phyloP scores from a whole-genome alignment of 2,797 vertebrate genomes.

The Catostomus latipinnis region DNA sequence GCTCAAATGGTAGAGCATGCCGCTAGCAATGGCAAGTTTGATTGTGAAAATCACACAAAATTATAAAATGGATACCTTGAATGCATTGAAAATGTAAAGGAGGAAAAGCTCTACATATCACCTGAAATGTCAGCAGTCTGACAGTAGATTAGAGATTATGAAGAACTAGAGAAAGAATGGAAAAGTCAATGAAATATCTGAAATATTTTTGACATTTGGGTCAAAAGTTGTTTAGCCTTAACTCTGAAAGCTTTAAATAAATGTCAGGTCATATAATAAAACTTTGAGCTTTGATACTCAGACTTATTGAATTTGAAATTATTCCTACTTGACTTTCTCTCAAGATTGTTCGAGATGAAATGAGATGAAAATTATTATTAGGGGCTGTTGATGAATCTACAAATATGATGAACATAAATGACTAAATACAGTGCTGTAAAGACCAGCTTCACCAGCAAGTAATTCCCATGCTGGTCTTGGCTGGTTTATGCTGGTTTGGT shows the following conservation, averaged over 20 bases:
- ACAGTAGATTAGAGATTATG: constrained; percentile 5
- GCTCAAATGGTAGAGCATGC: too few relatives aligned
- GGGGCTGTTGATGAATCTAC: not conserved
- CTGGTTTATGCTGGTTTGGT: too few relatives aligned
- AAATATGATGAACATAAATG: not conserved
- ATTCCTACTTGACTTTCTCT: not conserved
- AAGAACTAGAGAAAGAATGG: constrained; percentile 5
- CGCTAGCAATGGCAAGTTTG: too few relatives aligned
- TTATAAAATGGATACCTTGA: not conserved
- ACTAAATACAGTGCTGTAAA: too few relatives aligned
- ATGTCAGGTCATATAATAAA: constrained; percentile 27
- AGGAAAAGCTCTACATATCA: not conserved
- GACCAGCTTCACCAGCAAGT: too few relatives aligned
- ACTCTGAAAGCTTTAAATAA: constrained; percentile 35
- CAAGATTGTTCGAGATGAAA: not conserved
- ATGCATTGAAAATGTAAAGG: not conserved
- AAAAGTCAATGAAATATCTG: constrained; percentile 9
- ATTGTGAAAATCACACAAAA: too few relatives aligned
- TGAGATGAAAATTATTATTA: not conserved
- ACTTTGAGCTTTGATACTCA: not conserved
- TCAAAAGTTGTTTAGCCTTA: constrained; percentile 25
- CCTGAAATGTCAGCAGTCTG: too few relatives aligned
- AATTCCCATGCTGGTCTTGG: too few relatives aligned
- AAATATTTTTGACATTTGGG: constrained; percentile 27
- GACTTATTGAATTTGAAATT: not conserved